These are phyloP conservation scores for Poeciliopsis presidionis DNA, from an alignment of 2,797 vertebrate genomes.

Conservation along the genomic window DNA sequence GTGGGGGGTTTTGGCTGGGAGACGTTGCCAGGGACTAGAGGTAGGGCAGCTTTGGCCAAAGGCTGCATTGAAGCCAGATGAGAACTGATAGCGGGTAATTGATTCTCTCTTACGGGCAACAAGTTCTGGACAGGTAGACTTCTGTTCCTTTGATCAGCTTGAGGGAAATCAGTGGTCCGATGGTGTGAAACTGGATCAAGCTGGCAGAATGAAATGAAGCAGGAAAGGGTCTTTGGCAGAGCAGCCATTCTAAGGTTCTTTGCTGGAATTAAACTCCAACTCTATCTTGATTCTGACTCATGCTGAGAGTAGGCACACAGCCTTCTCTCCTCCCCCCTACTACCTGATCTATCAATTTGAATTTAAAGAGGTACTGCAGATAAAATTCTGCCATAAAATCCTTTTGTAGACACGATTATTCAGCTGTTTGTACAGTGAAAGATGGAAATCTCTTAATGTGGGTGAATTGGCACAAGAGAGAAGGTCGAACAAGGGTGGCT, in stretches of 20 bases:
- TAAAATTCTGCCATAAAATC: slow-evolving; percentile 58
- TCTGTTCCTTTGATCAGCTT: slow-evolving; percentile 59
- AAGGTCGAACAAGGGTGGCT: slow-evolving; percentile 45
- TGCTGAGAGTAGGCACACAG: slow-evolving; percentile 44
- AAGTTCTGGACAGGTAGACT: slow-evolving; percentile 53
- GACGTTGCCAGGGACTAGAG: slow-evolving; percentile 20
- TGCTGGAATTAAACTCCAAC: slow-evolving; percentile 39
- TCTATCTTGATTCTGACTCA: slow-evolving; percentile 48
- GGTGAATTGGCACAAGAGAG: slow-evolving; percentile 43
- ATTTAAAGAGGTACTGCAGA: slow-evolving; percentile 35
- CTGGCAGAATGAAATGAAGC: slow-evolving; percentile 62
- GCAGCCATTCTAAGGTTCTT: slow-evolving; percentile 37
- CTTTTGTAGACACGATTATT: slow-evolving; percentile 38
- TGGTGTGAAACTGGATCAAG: slow-evolving; percentile 58
- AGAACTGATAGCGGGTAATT: slow-evolving; percentile 68
- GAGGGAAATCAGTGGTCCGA: slow-evolving; percentile 53
- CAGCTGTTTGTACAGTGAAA: slow-evolving; percentile 27
- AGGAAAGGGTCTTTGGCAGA: slow-evolving; percentile 47
- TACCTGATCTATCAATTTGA: slow-evolving; percentile 11
- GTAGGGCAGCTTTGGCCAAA: slow-evolving; percentile 35
- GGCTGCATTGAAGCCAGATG: slow-evolving; percentile 48
- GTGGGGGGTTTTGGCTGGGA: slow-evolving; percentile 13
- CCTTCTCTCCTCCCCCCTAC: slow-evolving; percentile 8
- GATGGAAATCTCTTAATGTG: slow-evolving; percentile 51
- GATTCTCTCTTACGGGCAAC: slow-evolving; percentile 64